These are phyloP conservation scores for Onthophagus sagittarius DNA, from an alignment of 2,888 invertebrate species.

Conservation along the genomic window DNA sequence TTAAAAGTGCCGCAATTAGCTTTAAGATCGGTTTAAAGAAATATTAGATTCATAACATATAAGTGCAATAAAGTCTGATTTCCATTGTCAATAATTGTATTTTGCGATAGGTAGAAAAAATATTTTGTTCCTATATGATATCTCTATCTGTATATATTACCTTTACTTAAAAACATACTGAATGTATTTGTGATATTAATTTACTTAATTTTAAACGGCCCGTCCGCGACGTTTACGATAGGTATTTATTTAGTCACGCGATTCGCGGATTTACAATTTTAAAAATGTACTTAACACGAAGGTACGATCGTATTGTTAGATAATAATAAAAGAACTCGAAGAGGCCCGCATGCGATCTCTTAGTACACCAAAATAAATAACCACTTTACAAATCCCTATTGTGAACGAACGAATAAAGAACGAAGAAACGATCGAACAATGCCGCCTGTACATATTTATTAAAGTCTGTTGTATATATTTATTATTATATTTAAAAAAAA, in stretches of 20 bases:
- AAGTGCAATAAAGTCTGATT: neutral
- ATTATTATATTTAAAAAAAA: neutral
- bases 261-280: neutral
- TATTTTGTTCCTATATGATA: neutral
- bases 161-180: neutral
- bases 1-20: conserved; percentile 43
- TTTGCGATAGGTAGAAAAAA: neutral
- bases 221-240: neutral
- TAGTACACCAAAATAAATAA: neutral
- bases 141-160: neutral
- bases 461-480: neutral
- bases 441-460: neutral
- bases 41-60: neutral
- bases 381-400: neutral
- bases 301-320: neutral
- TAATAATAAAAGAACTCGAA: neutral
- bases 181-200: neutral
- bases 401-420: neutral
- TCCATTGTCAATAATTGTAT: neutral
- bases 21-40: conserved; percentile 37
- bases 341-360: neutral
- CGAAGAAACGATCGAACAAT: neutral
- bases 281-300: neutral
- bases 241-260: neutral
- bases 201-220: neutral